Evolutionary conservation across 2,888 invertebrate species (phyloP), one percentile per base, ranked within the genome.

Genomic region (Formica aserva): DNA sequence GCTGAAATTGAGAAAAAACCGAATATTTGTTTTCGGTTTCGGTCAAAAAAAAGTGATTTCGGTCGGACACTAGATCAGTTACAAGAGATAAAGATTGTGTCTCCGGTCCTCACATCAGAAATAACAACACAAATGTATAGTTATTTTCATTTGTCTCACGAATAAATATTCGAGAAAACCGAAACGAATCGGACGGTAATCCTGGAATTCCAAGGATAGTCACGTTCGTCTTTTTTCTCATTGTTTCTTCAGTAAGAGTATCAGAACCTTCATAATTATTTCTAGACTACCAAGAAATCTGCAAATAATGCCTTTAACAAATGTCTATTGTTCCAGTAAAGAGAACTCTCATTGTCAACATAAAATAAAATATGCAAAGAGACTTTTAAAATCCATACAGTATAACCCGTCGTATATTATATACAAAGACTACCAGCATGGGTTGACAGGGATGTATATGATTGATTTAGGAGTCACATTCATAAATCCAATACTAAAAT

Each of bases 241-340:
- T 22, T 77, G 45, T 1, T 63, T 67, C 62, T 66, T 78, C 66
- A 55, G 18, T 84, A 65, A 63, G 81, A 77, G 66, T 84, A 89
- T 87, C 89, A 83, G 86, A 84, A 32, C 67, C 60, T 83, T 69
- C 60, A 86, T 92, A 93, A 94, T 94, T 93, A 92, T 92, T 92
- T 94, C 92, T 92, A 94, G 93, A 93, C 93, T 18, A 93, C 88
- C 88, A 62, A 71, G 3, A 57, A 26, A 26, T 15, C 52, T 22
- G 15, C n/a, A 52, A 15, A 15, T 11, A 8, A 38, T 11, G 6
- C 1, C 38, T 52, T 52, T 52, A n/a, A 52, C 52, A n/a, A 52
- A 48, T 45, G 22, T 22, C 32, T 29, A 18, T 72, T 32, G 18
- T n/a, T n/a, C 18, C 26, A 13, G 38, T 48, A 11, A 1, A 35